Percentiles rank a stretch among this genome's conserved stretches.
These are phyloP conservation scores for Regulus satrapa DNA, from an alignment of 2,113 vertebrate genomes.

Conservation along the genomic window DNA sequence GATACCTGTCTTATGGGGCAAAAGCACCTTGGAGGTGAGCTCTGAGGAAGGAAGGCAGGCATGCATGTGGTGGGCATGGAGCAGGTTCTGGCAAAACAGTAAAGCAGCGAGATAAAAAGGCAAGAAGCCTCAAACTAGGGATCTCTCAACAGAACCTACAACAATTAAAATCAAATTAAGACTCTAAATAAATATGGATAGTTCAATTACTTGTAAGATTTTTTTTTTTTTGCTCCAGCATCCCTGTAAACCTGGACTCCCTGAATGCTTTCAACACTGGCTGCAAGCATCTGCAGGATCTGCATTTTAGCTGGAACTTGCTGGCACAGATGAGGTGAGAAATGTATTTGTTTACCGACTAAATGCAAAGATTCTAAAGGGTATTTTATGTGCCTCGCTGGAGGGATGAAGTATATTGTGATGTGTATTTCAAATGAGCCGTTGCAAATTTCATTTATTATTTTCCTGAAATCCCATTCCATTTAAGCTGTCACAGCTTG, in stretches of 20 bases:
- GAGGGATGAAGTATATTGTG: neutral
- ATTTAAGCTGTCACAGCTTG: slow-evolving; percentile 12
- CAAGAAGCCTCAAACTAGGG: neutral
- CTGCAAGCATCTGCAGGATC: neutral
- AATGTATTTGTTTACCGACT: neutral
- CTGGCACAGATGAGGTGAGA: neutral
- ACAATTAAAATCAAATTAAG: neutral
- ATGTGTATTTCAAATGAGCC: slow-evolving; percentile 21
- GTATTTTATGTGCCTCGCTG: neutral
- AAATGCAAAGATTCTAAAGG: neutral
- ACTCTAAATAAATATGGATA: neutral
- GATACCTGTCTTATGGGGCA: accelerated
- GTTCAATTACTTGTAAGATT: neutral
- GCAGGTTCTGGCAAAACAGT: neutral
- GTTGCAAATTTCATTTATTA: slow-evolving; percentile 27
- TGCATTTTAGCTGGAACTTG: neutral
- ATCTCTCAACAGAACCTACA: neutral
- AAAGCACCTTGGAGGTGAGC: neutral
- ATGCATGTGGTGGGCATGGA: accelerated
- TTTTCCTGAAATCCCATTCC: neutral
- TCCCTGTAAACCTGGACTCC: neutral
- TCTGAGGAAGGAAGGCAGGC: neutral
- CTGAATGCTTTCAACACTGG: accelerated
- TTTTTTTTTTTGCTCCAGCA: neutral
- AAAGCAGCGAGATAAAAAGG: neutral